These are phyloP conservation scores for Dicranocentrus wangi DNA, from an alignment of 2,888 invertebrate genomes.

Conservation along the genomic window DNA sequence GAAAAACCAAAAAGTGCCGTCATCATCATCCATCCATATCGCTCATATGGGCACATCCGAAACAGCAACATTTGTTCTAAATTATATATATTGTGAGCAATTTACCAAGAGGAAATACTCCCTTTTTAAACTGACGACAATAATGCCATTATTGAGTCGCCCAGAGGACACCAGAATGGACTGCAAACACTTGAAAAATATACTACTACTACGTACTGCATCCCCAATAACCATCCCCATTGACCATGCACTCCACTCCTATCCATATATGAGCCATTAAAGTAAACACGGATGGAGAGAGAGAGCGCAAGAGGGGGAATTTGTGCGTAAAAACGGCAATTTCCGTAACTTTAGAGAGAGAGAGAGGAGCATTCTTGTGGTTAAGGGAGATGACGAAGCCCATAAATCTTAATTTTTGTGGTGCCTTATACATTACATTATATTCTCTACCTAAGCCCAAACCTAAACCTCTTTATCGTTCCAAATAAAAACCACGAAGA, in stretches of 20 bases:
- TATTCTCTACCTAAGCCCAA: too few species aligned
- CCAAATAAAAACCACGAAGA: too few species aligned
- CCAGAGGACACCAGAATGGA: neutral
- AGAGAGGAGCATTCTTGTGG: conserved; percentile 51
- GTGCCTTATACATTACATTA: conserved; percentile 51
- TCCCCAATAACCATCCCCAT: conserved; percentile 3
- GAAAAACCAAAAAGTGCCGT: too few species aligned
- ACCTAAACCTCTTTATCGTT: neutral
- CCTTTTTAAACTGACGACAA: conserved; percentile 45
- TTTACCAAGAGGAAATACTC: conserved; percentile 29
- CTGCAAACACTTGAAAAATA: too few species aligned
- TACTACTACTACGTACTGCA: neutral
- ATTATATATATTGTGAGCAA: conserved; percentile 34
- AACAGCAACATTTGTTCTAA: conserved; percentile 52
- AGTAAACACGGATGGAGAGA: conserved; percentile 23
- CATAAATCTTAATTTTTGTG: conserved; percentile 65
- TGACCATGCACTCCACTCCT: neutral
- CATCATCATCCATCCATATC: too few species aligned
- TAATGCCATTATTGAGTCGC: conserved; percentile 32
- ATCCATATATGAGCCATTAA: conserved; percentile 43
- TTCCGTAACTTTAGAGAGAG: conserved; percentile 48
- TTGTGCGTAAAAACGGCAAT: conserved; percentile 46
- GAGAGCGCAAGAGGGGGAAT: conserved; percentile 3
- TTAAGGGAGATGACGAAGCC: conserved; percentile 45
- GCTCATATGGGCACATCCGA: neutral